These are phyloP conservation scores for Onychomys leucogaster DNA, from an alignment of 2,797 vertebrate genomes.

Conservation along the genomic window DNA sequence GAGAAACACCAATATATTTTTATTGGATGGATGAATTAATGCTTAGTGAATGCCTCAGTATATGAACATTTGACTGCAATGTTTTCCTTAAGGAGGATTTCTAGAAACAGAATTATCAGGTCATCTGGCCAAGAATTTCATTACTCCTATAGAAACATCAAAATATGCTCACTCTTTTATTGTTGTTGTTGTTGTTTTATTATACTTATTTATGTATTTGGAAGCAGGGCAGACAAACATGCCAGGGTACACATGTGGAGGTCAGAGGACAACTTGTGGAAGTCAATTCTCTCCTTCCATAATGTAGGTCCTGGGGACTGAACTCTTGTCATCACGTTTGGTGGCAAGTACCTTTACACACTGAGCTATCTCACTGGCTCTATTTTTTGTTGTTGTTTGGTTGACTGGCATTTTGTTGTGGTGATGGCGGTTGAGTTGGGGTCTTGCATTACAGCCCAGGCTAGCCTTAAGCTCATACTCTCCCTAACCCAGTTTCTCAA, in stretches of 20 bases:
- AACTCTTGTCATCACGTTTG: neutral
- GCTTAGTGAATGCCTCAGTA: neutral
- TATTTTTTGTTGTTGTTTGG: neutral
- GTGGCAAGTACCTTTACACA: neutral
- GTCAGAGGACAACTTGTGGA: neutral
- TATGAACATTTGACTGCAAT: neutral
- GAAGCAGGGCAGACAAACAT: too few relatives aligned
- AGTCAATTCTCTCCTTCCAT: neutral
- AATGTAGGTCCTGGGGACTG: neutral
- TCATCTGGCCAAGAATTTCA: constrained; percentile 1
- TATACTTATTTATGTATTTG: neutral
- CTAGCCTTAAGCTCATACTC: neutral
- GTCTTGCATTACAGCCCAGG: neutral
- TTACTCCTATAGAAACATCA: neutral
- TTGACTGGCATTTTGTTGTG: neutral
- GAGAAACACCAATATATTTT: neutral
- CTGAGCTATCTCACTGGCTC: neutral
- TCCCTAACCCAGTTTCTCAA: neutral
- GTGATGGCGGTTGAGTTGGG: neutral
- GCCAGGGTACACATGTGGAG: neutral
- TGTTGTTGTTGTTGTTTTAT: neutral
- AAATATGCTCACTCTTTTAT: neutral
- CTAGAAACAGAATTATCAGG: neutral
- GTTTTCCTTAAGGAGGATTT: constrained; percentile 8
- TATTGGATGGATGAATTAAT: neutral